Base-by-base conservation (phyloP, 2,888 invertebrate genomes). In the Cistogaster globosa region DNA sequence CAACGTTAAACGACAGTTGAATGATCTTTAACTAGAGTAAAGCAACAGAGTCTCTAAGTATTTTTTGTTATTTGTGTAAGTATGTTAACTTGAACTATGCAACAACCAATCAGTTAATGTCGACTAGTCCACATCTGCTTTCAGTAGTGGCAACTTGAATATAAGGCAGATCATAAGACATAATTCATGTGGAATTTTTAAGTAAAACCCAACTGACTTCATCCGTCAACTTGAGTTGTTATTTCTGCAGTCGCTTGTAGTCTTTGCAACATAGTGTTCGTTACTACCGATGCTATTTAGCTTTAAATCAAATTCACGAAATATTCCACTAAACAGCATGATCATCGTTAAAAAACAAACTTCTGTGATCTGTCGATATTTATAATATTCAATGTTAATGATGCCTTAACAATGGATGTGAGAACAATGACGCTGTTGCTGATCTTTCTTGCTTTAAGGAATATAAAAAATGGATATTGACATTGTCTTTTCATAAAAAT, bases 281-380 rank as follows among this genome's bases (percentile, higher is more conserved):
- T 71, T 68, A 53, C 68, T 74, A 32, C 63, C 69, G 22, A 69
- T 63, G 78, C 78, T 45, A n/a, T 58, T 57, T 63, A 53, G 77
- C 68, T 74, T 78, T 81, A 62, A 32, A 84, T 68, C 84, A 81
- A 58, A 68, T 81, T 63, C 68, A 81, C 71, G 38, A 62, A 81
- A 75, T 75, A 75, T 75, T 81, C 75, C 75, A 68, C 68, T 62
- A 68, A 81, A 68, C 75, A 75, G 78, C 69, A 78, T 62, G 75
- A 76, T 76, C 75, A 65, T 76, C 57, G 65, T 65, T 8, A n/a
- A n/a, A n/a, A n/a, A 71, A 71, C 65, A 82, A 51, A 62, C 63
- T 76, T 65, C 48, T 67, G 75, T 26, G 81, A 81, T 77, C 84
- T 81, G 80, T 84, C 84, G 77, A 81, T 84, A 84, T 81, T 81